Evolutionary conservation across 2,113 vertebrate species (phyloP).

Genomic region (Odobenus rosmarus): DNA sequence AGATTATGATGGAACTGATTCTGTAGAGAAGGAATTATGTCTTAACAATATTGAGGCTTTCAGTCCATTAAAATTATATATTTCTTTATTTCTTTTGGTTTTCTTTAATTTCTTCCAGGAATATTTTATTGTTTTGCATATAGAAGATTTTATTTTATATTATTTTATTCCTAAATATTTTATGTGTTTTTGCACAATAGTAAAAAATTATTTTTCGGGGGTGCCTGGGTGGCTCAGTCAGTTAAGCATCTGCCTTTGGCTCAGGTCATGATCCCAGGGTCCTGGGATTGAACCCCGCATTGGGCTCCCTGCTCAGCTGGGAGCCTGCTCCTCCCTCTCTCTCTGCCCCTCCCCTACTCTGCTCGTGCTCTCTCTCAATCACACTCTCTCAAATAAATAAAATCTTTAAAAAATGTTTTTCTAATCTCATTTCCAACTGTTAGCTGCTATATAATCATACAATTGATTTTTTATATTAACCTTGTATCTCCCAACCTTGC

Average conservation of each 20-base stretch:
- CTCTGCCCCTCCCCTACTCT: too few species aligned
- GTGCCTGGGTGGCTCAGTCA: too few species aligned
- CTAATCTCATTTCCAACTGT: not conserved
- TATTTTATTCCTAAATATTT: not conserved
- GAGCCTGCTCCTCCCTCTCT: too few species aligned
- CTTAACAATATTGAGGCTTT: not conserved
- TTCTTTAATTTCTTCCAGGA: not conserved
- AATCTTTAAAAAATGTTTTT: not conserved
- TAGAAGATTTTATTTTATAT: not conserved
- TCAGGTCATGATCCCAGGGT: too few species aligned
- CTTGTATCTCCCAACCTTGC: not conserved
- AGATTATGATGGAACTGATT: not conserved
- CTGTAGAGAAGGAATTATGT: not conserved
- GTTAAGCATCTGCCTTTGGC: too few species aligned
- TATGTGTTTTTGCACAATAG: not conserved
- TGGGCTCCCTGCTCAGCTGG: too few species aligned
- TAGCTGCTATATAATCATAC: not conserved
- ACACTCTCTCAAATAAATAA: too few species aligned
- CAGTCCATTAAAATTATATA: not conserved
- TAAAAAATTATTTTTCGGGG: not conserved
- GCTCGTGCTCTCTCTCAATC: too few species aligned
- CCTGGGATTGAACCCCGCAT: too few species aligned
- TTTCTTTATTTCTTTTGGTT: not conserved
- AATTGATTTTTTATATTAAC: not conserved
- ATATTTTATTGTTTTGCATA: not conserved